phyloP scores from a whole-genome alignment of 2,797 vertebrate genomes.

The Triplophysa bombifrons region DNA sequence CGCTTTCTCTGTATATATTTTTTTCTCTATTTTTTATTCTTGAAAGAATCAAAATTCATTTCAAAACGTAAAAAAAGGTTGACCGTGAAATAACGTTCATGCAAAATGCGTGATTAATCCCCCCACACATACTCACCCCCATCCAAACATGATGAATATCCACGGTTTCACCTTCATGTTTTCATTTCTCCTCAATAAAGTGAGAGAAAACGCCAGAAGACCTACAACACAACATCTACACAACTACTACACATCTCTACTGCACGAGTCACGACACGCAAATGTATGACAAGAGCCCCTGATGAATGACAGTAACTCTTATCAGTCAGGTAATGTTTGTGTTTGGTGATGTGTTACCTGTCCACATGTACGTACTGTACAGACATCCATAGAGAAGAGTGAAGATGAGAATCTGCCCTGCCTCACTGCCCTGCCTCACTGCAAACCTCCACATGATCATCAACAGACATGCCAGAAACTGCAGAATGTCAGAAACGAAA shows the following conservation, averaged over 20 bases:
- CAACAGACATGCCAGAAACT: conserved; percentile 90
- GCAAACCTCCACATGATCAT: conserved; percentile 95
- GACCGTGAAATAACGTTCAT: not conserved
- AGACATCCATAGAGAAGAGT: conserved; percentile 92
- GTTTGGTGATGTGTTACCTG: conserved; percentile 75
- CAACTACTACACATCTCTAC: conserved; percentile 49
- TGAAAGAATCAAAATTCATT: too few relatives aligned
- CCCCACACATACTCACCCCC: conserved; percentile 83
- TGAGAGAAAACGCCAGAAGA: conserved; percentile 88
- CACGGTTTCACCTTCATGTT: conserved; percentile 83
- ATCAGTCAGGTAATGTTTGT: not conserved
- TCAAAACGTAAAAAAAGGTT: not conserved
- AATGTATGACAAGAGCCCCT: conserved; percentile 17
- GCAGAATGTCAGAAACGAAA: conserved; percentile 46
- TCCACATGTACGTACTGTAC: conserved; percentile 95
- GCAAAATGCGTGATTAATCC: not conserved
- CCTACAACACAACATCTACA: conserved; percentile 73
- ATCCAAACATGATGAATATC: conserved; percentile 88
- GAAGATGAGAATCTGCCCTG: conserved; percentile 87
- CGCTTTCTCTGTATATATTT: too few relatives aligned
- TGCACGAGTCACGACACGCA: conserved; percentile 18
- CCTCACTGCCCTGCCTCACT: conserved; percentile 81
- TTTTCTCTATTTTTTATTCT: too few relatives aligned
- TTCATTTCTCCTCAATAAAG: conserved; percentile 87
- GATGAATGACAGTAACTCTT: not conserved